Conservation (phyloP, 2,797 vertebrate genomes). For the Poeciliopsis gracilis region DNA sequence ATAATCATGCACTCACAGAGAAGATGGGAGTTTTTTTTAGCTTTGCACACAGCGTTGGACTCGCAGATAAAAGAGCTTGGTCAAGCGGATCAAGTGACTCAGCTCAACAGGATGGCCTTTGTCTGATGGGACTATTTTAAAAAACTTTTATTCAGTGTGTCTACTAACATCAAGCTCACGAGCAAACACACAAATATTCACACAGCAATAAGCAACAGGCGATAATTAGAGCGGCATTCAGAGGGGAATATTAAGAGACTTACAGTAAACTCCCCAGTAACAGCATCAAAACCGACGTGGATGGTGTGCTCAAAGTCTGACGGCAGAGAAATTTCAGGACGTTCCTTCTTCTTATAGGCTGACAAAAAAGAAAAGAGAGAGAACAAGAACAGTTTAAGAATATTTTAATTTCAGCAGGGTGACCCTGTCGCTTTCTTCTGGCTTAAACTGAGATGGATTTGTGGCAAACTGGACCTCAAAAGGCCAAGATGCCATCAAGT, state of each 20-base stretch:
- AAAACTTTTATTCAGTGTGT: conserved; percentile 39
- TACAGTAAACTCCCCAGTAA: conserved; percentile 96
- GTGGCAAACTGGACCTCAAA: neutral
- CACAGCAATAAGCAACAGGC: conserved; percentile 27
- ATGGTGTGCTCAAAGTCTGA: conserved; percentile 97
- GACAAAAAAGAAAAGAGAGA: conserved; percentile 11
- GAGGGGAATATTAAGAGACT: conserved; percentile 63
- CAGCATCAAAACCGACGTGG: conserved; percentile 95
- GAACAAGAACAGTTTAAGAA: neutral
- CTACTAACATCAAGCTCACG: conserved; percentile 9
- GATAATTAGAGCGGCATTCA: conserved; percentile 10
- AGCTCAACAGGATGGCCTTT: conserved; percentile 62
- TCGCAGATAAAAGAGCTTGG: conserved; percentile 38
- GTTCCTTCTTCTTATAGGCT: conserved; percentile 92
- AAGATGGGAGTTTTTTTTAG: conserved; percentile 7
- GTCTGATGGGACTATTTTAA: conserved; percentile 56
- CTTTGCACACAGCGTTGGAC: neutral
- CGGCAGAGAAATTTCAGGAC: conserved; percentile 93
- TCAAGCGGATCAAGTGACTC: conserved; percentile 56
- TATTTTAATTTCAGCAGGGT: neutral
- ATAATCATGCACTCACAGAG: neutral
- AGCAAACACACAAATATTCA: conserved; percentile 19
- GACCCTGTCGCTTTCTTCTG: neutral
- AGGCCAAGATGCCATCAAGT: neutral
- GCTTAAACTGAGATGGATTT: neutral